Base-by-base conservation (phyloP, 1,140 invertebrate species). In the Hypsibius dujardini region DNA sequence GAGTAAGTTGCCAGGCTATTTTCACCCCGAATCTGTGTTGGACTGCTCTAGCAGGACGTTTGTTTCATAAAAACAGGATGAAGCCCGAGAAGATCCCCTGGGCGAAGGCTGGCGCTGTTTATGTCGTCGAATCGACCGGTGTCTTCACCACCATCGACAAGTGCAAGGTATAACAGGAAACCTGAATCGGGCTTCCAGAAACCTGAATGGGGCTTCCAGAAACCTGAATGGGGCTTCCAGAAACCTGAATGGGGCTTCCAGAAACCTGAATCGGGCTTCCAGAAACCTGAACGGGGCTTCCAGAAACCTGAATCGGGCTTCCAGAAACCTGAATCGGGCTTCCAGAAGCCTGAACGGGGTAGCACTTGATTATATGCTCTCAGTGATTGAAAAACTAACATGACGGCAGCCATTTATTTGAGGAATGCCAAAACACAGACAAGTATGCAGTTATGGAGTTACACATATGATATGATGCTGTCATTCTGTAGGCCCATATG, bases 71-170 rank as follows among this genome's bases (percentile, higher is more conserved):
- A 40, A 12, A 67, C 67, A 74, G 74, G 47, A 79, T 74, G 70
- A 76, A 97, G 77, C 91, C 91, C 1, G 87, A 87, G 76, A 82
- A 85, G 72, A 93, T 98, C 76, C 87, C 88, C 71, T 98, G 95
- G 95, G 84, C 81, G 7, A 86, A 87, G 72, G 85, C 86, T 81
- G 90, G 90, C 72, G 93, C 90, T 75, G 87, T 92, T 73, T 95
- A 95, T 77, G 86, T 99, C 60, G 90, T 99, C 59, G 95, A 99
- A 79, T 95, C 92, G 2, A 98, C 95, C 77, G 95, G 95, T 76
- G 90, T 93, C 0, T 98, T 95, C 81, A 98, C 93, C 46, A 96
- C 91, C 56, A 86, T 87, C 60, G 93, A 95, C 2, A 92, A 93
- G 75, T 91, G 92, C 40, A 85, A 86, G 62, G 84, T 84, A 7